Evolutionary conservation across 2,888 invertebrate genomes (phyloP).

Genomic region (Clunio marinus): DNA sequence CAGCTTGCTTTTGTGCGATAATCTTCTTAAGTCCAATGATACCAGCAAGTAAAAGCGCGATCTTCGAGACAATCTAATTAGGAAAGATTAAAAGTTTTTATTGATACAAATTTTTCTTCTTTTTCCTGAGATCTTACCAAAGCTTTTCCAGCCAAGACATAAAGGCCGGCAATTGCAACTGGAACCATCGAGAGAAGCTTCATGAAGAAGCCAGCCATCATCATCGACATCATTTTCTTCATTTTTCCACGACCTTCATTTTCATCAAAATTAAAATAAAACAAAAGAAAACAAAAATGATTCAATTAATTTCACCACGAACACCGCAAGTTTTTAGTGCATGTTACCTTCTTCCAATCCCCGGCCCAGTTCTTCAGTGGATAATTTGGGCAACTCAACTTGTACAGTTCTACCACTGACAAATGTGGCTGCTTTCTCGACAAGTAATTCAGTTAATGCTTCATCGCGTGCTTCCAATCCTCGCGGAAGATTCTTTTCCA

Average conservation of each 20-base stretch:
- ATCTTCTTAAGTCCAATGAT: constrained; percentile 80
- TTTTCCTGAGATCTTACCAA: too few relatives aligned
- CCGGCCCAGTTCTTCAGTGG: constrained; percentile 63
- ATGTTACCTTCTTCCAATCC: constrained; percentile 70
- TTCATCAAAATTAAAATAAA: too few relatives aligned
- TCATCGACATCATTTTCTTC: constrained; percentile 88
- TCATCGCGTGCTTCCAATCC: constrained; percentile 63
- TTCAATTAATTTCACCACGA: background rate
- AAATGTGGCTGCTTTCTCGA: constrained; percentile 66
- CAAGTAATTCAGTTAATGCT: constrained; percentile 62
- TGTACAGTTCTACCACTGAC: constrained; percentile 72
- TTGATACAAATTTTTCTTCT: too few relatives aligned
- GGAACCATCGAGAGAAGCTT: constrained; percentile 80
- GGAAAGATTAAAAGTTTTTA: too few relatives aligned
- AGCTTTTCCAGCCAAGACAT: constrained; percentile 80
- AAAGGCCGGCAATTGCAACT: constrained; percentile 72
- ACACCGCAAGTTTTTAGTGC: constrained; percentile 18
- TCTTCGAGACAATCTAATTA: constrained; percentile 72
- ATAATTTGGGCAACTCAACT: constrained; percentile 68
- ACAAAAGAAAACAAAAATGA: constrained; percentile 24
- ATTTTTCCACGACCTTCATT: constrained; percentile 71
- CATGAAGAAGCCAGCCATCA: constrained; percentile 84
- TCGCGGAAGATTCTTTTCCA: constrained; percentile 66
- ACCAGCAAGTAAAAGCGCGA: constrained; percentile 73
- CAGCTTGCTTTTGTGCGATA: constrained; percentile 62